Evolutionary conservation across 2,888 invertebrate genomes (phyloP).

Genomic region (Orthosia incerta): DNA sequence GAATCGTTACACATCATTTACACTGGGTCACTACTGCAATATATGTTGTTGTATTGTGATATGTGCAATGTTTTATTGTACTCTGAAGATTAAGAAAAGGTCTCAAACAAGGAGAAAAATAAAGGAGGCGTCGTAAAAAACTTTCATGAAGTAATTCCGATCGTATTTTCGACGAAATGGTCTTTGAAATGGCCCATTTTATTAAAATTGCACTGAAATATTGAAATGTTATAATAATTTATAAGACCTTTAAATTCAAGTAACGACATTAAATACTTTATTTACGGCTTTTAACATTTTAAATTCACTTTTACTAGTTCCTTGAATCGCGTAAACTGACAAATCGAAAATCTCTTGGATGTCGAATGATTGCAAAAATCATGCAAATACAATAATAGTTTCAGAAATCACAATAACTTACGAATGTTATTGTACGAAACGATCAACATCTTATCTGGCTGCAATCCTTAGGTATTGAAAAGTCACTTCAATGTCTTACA

Average conservation of each 20-base stretch:
- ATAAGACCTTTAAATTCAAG: constrained; percentile 38
- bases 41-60: neutral
- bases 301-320: constrained; percentile 38
- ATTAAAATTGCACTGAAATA: constrained; percentile 37
- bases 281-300: constrained; percentile 45
- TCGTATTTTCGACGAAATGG: constrained; percentile 38
- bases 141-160: constrained; percentile 12
- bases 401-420: constrained; percentile 38
- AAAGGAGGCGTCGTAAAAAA: constrained; percentile 27
- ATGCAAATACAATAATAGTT: constrained; percentile 40
- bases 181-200: constrained; percentile 31
- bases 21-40: neutral
- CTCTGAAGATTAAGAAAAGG: neutral
- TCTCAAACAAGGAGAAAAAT: constrained; percentile 5
- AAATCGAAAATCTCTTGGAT: constrained; percentile 10
- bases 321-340: constrained; percentile 8
- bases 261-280: constrained; percentile 45
- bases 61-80: neutral
- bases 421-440: constrained; percentile 37
- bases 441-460: constrained; percentile 30
- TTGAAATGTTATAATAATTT: constrained; percentile 55
- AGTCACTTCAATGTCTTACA: constrained; percentile 14
- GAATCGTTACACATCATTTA: neutral
- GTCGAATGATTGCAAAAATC: constrained; percentile 32
- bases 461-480: constrained; percentile 29